These are phyloP conservation scores for Colinus virginianus DNA, from an alignment of 2,113 vertebrate species.

Conservation along the genomic window DNA sequence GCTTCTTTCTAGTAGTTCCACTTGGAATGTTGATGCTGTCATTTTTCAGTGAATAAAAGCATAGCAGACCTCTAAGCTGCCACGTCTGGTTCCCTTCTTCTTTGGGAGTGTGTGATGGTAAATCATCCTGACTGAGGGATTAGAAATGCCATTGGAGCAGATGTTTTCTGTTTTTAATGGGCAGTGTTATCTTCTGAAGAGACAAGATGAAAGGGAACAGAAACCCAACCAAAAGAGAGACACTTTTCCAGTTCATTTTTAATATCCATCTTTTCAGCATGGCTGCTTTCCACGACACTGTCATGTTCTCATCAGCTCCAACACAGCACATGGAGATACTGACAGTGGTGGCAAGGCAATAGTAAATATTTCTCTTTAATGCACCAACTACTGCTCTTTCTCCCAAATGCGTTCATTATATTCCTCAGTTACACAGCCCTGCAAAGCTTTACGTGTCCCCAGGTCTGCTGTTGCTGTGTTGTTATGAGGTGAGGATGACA, in stretches of 20 bases:
- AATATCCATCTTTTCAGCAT: not conserved
- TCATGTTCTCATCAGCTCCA: not conserved
- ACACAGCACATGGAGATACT: not conserved
- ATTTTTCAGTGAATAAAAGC: not conserved
- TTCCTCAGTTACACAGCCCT: not conserved
- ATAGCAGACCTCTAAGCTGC: not conserved
- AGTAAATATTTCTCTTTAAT: not conserved
- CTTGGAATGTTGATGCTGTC: not conserved
- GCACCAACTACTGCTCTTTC: not conserved
- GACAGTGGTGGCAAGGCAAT: not conserved
- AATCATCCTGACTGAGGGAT: not conserved
- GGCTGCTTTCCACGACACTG: not conserved
- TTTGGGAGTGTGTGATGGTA: not conserved
- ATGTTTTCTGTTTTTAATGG: not conserved
- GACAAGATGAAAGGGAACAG: not conserved
- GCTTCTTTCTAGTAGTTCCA: not conserved
- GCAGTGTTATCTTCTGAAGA: not conserved
- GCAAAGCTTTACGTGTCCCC: not conserved
- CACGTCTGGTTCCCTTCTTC: not conserved
- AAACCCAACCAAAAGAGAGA: not conserved
- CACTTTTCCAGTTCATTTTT: not conserved
- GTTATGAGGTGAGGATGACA: not conserved
- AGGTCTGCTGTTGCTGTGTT: not conserved
- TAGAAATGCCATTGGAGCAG: not conserved
- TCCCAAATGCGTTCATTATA: not conserved